These are phyloP conservation scores for Hiodon tergisus DNA, from an alignment of 2,113 vertebrate species.

Conservation along the genomic window DNA sequence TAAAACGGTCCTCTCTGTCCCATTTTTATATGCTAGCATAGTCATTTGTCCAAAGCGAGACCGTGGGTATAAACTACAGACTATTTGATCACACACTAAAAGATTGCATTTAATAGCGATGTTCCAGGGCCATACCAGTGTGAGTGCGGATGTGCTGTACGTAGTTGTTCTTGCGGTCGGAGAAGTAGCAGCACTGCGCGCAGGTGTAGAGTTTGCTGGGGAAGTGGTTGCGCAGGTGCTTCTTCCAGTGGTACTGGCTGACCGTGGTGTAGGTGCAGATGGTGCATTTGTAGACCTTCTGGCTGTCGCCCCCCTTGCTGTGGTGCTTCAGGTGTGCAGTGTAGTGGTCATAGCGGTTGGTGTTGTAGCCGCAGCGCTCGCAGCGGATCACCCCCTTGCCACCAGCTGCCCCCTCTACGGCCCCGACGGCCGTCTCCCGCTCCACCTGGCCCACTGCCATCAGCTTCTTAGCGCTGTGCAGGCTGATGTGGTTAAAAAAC, in stretches of 20 bases:
- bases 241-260: slow-evolving; percentile 98
- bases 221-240: slow-evolving; percentile 95
- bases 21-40: no score
- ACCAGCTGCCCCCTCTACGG: slow-evolving; percentile 64
- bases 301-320: slow-evolving; percentile 77
- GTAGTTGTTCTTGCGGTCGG: slow-evolving; percentile 97
- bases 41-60: no score
- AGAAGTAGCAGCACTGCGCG: slow-evolving; percentile 92
- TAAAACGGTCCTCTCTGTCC: no score
- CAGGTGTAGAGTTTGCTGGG: slow-evolving; percentile 96
- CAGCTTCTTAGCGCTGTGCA: slow-evolving; percentile 85
- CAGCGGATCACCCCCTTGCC: slow-evolving; percentile 89
- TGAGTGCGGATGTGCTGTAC: slow-evolving; percentile 96
- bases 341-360: slow-evolving; percentile 95
- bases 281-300: slow-evolving; percentile 90
- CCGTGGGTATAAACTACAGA: no score
- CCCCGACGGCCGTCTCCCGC: slow-evolving; percentile 37
- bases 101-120: neutral
- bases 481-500: slow-evolving; percentile 86
- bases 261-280: slow-evolving; percentile 93
- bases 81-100: no score
- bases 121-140: slow-evolving; percentile 69
- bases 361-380: slow-evolving; percentile 95
- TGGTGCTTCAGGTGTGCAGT: slow-evolving; percentile 94
- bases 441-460: slow-evolving; percentile 76